phyloP scores from a whole-genome alignment of 2,888 invertebrate species.

The Thecophora atra region DNA sequence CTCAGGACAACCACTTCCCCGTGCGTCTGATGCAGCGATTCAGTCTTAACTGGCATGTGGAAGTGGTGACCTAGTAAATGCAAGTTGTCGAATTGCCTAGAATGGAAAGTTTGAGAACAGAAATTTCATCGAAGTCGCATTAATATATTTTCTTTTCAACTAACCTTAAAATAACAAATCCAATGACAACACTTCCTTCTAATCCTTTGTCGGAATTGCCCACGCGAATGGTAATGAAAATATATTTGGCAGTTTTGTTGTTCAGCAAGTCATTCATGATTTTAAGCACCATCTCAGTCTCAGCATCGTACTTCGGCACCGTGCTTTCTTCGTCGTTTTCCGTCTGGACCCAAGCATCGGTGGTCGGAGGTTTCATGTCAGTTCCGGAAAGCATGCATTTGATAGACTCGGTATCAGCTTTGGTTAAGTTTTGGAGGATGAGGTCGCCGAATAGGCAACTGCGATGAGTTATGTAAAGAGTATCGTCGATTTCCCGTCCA shows the following conservation, averaged over 20 bases:
- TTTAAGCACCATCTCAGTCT: slow-evolving; percentile 41
- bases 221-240: slow-evolving; percentile 51
- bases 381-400: slow-evolving; percentile 37
- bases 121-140: no score
- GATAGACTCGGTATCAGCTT: slow-evolving; percentile 47
- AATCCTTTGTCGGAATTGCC: slow-evolving; percentile 51
- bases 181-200: slow-evolving; percentile 50
- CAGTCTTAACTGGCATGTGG: slow-evolving; percentile 39
- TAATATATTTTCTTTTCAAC: background rate
- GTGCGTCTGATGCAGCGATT: slow-evolving; percentile 42
- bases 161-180: slow-evolving; percentile 55
- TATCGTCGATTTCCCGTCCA: slow-evolving; percentile 47
- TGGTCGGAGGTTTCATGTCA: slow-evolving; percentile 10
- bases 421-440: slow-evolving; percentile 41
- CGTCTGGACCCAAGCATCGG: slow-evolving; percentile 9
- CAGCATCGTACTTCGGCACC: slow-evolving; percentile 38
- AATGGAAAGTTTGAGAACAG: background rate
- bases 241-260: slow-evolving; percentile 45
- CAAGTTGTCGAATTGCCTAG: slow-evolving; percentile 45
- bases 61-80: slow-evolving; percentile 48
- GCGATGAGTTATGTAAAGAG: slow-evolving; percentile 57
- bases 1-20: slow-evolving; percentile 53
- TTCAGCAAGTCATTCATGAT: slow-evolving; percentile 47
- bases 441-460: slow-evolving; percentile 54
- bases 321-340: background rate